Evolutionary conservation across 2,888 invertebrate genomes (phyloP), one percentile per base, ranked within the genome.

Genomic region (Chrysotoxum bicinctum): DNA sequence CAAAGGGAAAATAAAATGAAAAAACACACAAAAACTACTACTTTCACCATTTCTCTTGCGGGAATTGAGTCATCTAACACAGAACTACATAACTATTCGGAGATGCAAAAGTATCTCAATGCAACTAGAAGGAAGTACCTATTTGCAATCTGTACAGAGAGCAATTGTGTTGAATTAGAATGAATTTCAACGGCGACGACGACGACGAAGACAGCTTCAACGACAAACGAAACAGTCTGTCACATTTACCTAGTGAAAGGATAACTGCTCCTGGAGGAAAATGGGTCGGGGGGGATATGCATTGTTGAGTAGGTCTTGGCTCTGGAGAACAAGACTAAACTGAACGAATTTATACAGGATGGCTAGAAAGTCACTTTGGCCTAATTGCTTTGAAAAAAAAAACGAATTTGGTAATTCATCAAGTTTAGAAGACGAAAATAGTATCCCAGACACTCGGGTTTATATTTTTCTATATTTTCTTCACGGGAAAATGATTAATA

Each of bases 201-300:
- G 14, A 8, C 56, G 35, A 21, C 56, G 19, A 21, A 1, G 21
- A 8, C n/a, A 21, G 19, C 30, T 16, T 19, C 45, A 60, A 48
- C 54, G 35, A 50, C 14, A 43, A 60, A 48, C 54, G 35, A 50
- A 16, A 62, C 19, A 56, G 68, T 62, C 32, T 40, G 68, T 58
- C 35, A 60, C 19, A 54, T 69, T 62, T 69, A 74, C 50, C 58
- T 43, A 37, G 16, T 26, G 21, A 62, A 45, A 48, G 69, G 62
- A 80, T 70, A 80, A 69, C 60, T 75, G 48, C 60, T 74, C 58
- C 21, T 52, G 7, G 9, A 54, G 69, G 75, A 69, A 40, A n/a
- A 35, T 10, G 23, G 62, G 35, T 70, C n/a, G 26, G 3, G 48
- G 37, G 21, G 50, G 23, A 50, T 21, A 37, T 66, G 50, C 66